Base-by-base conservation (phyloP, 2,888 invertebrate genomes). In the Mythimna impura region DNA sequence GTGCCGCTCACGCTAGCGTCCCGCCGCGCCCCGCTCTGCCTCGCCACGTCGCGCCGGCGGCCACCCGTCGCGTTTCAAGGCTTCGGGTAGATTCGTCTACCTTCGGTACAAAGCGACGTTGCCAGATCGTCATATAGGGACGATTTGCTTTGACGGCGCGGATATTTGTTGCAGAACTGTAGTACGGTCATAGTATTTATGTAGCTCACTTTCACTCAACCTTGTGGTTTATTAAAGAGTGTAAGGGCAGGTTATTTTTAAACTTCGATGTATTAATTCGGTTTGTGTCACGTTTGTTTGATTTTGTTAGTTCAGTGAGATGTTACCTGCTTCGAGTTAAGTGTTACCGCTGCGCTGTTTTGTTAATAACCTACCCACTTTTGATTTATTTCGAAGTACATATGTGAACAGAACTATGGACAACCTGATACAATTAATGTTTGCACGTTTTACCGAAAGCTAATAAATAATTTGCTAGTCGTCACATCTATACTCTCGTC, bases 21-120 rank as follows among this genome's bases (percentile, higher is more conserved):
- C 83, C 78, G 85, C 80, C 70, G 73, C 81, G 81, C 71, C 64
- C 65, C 73, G 79, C 71, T 57, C 66, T 66, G 76, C 73, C 75
- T 67, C 75, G 79, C 81, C 69, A 54, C 73, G 71, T 67, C 71
- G 50, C 54, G 54, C 43, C 64, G 30, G 60, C 72, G 22, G 61
- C 61, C 61, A 61, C 68, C 43, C 71, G 61, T 61, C 61, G 61
- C 61, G 66, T 60, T 63, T 80, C 71, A 71, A 50, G 64, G 76
- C 66, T 78, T 79, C 77, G 79, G 72, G 34, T 61, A 55, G 58
- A 57, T 68, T 81, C 81, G 76, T 34, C 60, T 55, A 54, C 55
- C 36, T 67, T 76, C 76, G 81, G 76, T 34, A 55, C 63, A 71
- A 60, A 47, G 80, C 78, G 71, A 66, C 71, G 78, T 79, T 78